Evolutionary conservation across 2,797 vertebrate genomes (phyloP).

Genomic region (Gephyroberyx darwinii): DNA sequence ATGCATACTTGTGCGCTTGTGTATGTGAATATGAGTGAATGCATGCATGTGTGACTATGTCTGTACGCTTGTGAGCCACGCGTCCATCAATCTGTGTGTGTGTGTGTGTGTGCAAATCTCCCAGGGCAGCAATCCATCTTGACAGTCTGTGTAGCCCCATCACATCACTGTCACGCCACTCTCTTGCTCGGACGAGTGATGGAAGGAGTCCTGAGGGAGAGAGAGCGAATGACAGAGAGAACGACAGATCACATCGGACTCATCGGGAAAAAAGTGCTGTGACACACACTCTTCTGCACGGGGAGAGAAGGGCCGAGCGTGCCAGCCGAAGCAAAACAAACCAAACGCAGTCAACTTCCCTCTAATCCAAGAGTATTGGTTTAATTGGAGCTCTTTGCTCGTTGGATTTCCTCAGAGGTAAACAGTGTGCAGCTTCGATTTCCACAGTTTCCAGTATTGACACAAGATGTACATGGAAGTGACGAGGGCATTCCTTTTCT

Average conservation of each 20-base stretch:
- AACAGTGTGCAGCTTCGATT: slow-evolving; percentile 47
- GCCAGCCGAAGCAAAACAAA: slow-evolving; percentile 52
- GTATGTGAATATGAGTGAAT: slow-evolving; percentile 68
- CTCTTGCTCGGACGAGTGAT: slow-evolving; percentile 71
- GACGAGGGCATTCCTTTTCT: slow-evolving; percentile 29
- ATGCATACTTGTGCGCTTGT: slow-evolving; percentile 69
- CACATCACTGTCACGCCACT: slow-evolving; percentile 78
- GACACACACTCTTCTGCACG: slow-evolving; percentile 60
- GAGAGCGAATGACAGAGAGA: slow-evolving; percentile 64
- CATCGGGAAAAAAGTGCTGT: slow-evolving; percentile 71
- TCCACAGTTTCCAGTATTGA: slow-evolving; percentile 34
- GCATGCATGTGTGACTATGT: slow-evolving; percentile 49
- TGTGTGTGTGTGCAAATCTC: slow-evolving; percentile 53
- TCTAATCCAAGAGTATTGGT: slow-evolving; percentile 47
- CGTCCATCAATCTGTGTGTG: slow-evolving; percentile 30
- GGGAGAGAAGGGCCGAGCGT: slow-evolving; percentile 33
- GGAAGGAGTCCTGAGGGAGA: slow-evolving; percentile 71
- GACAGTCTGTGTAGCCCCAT: slow-evolving; percentile 78
- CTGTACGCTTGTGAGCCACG: slow-evolving; percentile 54
- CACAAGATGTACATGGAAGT: slow-evolving; percentile 33
- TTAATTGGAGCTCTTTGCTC: slow-evolving; percentile 59
- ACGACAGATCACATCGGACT: slow-evolving; percentile 71
- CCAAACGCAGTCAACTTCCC: slow-evolving; percentile 49
- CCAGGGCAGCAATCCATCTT: slow-evolving; percentile 76
- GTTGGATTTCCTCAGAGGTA: slow-evolving; percentile 56